Conservation (phyloP, 35 echinoderm and acorn worm genomes). For the Ptychodera flava region DNA sequence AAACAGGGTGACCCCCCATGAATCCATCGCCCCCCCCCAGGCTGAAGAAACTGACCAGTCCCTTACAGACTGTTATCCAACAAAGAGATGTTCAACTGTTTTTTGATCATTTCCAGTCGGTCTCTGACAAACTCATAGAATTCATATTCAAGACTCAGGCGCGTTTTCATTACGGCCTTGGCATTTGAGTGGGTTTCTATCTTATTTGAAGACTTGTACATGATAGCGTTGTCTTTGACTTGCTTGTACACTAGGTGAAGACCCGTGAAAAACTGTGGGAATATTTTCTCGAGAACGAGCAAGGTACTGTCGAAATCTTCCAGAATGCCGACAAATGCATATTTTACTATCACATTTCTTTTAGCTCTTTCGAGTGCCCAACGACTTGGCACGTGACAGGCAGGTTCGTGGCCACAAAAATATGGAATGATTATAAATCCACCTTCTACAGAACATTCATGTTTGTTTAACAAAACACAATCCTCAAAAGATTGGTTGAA, state of each 20-base stretch:
- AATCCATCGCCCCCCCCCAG: too few relatives aligned
- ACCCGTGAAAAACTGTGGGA: not conserved
- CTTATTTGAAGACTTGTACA: not conserved
- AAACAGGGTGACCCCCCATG: too few relatives aligned
- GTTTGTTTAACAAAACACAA: not conserved
- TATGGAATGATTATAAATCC: not conserved
- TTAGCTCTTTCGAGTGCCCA: not conserved
- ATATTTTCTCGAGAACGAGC: not conserved
- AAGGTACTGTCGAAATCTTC: not conserved
- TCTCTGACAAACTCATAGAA: not conserved
- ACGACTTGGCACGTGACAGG: not conserved
- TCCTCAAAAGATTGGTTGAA: not conserved
- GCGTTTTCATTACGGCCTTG: not conserved
- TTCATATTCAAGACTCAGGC: not conserved
- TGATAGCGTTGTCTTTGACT: not conserved
- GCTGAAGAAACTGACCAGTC: too few relatives aligned
- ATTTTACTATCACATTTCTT: not conserved
- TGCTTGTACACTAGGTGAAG: not conserved
- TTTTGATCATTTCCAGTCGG: not conserved
- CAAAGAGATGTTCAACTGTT: not conserved
- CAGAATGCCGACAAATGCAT: not conserved
- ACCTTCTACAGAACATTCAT: not conserved
- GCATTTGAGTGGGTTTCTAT: not conserved
- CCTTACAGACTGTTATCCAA: too few relatives aligned
- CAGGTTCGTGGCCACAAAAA: not conserved